Percentiles rank a stretch among this genome's conserved stretches.
phyloP scores from a whole-genome alignment of 1,140 invertebrate species.

The Hyposmocoma kahamanoa region DNA sequence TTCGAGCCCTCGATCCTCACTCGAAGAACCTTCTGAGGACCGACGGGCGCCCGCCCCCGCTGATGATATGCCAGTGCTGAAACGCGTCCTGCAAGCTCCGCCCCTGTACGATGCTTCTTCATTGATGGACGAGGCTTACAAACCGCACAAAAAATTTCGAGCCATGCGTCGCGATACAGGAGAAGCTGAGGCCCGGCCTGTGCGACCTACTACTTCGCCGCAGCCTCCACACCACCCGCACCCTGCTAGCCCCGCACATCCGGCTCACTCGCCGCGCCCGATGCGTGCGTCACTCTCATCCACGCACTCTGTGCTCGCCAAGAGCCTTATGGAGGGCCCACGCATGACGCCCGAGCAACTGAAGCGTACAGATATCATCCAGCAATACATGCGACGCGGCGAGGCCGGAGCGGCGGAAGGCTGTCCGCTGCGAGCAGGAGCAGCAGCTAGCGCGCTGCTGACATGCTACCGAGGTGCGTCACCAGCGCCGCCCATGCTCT shows the following conservation, averaged over 20 bases:
- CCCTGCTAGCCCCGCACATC: slow-evolving; percentile 67
- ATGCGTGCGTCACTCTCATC: slow-evolving; percentile 78
- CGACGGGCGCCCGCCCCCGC: slow-evolving; percentile 76
- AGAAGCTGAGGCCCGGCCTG: slow-evolving; percentile 77
- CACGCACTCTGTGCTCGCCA: slow-evolving; percentile 90
- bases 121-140: slow-evolving; percentile 95
- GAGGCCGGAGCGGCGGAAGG: slow-evolving; percentile 66
- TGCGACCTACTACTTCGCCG: slow-evolving; percentile 40
- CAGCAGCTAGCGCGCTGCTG: slow-evolving; percentile 32
- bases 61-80: slow-evolving; percentile 95
- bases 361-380: slow-evolving; percentile 91
- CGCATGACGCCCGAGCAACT: slow-evolving; percentile 91
- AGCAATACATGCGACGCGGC: slow-evolving; percentile 90
- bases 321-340: slow-evolving; percentile 90
- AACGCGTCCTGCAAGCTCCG: slow-evolving; percentile 92
- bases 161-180: slow-evolving; percentile 85
- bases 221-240: slow-evolving; percentile 66
- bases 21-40: slow-evolving; percentile 84
- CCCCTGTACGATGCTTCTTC: slow-evolving; percentile 91
- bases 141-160: slow-evolving; percentile 95
- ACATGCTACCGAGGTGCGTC: slow-evolving; percentile 64
- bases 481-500: slow-evolving; percentile 64
- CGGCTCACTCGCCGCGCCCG: slow-evolving; percentile 65
- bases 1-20: slow-evolving; percentile 88
- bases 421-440: slow-evolving; percentile 18